Evolutionary conservation across 1,140 invertebrate species (phyloP).

Genomic region (Panagrolaimus sp.): DNA sequence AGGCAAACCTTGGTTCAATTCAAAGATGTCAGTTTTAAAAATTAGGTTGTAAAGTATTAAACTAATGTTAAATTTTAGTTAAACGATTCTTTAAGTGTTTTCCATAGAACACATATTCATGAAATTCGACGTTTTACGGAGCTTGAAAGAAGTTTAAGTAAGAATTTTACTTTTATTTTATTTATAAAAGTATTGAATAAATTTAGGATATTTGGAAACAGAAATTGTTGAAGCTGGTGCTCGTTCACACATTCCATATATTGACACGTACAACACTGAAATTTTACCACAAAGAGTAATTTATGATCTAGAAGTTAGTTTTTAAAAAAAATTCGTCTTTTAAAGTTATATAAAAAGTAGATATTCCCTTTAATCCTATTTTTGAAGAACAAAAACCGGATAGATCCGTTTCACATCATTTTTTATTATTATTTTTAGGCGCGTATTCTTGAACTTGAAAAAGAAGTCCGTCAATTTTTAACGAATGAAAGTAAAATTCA

Average conservation of each 20-base stretch:
- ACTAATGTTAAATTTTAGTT: conserved; percentile 44
- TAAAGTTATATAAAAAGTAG: too few relatives aligned
- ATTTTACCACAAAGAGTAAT: conserved; percentile 46
- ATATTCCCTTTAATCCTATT: too few relatives aligned
- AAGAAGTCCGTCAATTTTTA: conserved; percentile 49
- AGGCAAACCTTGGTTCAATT: conserved; percentile 81
- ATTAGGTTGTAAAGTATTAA: neutral
- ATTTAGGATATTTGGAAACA: conserved; percentile 52
- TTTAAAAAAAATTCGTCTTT: too few relatives aligned
- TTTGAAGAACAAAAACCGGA: conserved; percentile 10
- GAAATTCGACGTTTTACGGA: conserved; percentile 82
- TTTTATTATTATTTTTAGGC: too few relatives aligned
- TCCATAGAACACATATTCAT: conserved; percentile 80
- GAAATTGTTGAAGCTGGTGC: conserved; percentile 53
- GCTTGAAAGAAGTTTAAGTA: conserved; percentile 76
- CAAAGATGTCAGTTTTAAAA: conserved; percentile 71
- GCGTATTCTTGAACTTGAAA: conserved; percentile 46
- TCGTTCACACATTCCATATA: conserved; percentile 38
- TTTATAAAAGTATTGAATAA: neutral
- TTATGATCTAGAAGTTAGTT: conserved; percentile 53
- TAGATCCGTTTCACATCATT: too few relatives aligned
- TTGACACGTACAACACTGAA: conserved; percentile 40
- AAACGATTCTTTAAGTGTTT: conserved; percentile 75
- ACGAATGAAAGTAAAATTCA: conserved; percentile 45
- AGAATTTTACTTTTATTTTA: conserved; percentile 6